Evolutionary conservation across 2,797 vertebrate genomes (phyloP).

Genomic region (Scleropages formosus): DNA sequence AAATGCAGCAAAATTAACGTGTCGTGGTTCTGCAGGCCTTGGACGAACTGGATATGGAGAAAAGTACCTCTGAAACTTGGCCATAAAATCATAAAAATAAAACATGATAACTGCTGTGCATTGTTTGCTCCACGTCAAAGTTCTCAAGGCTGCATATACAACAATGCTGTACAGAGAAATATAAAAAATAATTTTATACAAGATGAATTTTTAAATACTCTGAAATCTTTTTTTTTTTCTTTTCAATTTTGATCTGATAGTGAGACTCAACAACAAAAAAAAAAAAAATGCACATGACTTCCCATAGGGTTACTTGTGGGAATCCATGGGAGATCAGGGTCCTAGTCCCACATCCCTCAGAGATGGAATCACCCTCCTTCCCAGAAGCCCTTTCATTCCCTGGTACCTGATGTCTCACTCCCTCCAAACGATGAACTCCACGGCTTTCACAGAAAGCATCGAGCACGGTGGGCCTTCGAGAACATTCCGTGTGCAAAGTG

Average conservation of each 20-base stretch:
- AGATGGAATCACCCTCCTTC: background rate
- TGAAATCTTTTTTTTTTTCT: background rate
- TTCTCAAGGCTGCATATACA: background rate
- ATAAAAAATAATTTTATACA: background rate
- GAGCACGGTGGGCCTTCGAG: conserved; percentile 17
- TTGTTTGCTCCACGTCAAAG: background rate
- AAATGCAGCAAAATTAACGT: background rate
- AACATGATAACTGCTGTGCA: background rate
- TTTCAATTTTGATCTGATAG: background rate
- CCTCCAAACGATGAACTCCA: conserved; percentile 35
- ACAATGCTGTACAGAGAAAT: background rate
- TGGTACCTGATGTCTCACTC: background rate
- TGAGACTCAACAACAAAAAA: background rate
- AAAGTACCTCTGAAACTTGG: background rate
- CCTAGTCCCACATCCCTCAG: background rate
- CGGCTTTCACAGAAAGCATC: conserved; percentile 99
- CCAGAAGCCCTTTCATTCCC: background rate
- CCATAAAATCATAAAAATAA: background rate
- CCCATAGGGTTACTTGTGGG: no score
- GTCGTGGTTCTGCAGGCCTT: background rate
- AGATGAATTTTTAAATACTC: conserved; percentile 24
- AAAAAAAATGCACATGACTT: no score
- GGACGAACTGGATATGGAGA: background rate
- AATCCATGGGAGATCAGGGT: background rate
- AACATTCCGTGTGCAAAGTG: background rate